Evolutionary conservation across 2,797 vertebrate species (phyloP).

Genomic region (Myotis pilosus): DNA sequence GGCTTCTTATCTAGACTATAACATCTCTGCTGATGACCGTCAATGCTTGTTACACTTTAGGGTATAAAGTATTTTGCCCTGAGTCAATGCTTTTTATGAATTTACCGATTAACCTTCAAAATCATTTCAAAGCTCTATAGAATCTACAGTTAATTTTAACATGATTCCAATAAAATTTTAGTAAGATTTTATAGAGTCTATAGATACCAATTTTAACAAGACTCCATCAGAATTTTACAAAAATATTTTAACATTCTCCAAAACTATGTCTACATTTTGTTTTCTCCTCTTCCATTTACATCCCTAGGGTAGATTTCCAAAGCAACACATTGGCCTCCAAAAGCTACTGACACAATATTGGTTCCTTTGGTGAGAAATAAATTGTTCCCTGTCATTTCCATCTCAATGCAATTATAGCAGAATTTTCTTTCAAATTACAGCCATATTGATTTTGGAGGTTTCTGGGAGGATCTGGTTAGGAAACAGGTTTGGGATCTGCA

Average conservation of each 20-base stretch:
- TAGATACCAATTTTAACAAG: not conserved
- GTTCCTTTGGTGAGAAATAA: not conserved
- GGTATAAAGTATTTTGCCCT: not conserved
- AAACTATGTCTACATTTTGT: not conserved
- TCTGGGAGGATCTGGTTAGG: not conserved
- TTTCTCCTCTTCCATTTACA: not conserved
- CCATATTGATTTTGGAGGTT: not conserved
- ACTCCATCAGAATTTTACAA: not conserved
- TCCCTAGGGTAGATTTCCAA: not conserved
- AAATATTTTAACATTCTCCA: not conserved
- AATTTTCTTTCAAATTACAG: not conserved
- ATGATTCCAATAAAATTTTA: not conserved
- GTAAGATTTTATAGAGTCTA: not conserved
- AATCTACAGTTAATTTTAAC: not conserved
- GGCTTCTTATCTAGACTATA: not conserved
- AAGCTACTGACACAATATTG: not conserved
- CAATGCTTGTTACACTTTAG: not conserved
- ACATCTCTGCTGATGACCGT: not conserved
- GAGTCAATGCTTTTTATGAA: not conserved
- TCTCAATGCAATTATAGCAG: not conserved
- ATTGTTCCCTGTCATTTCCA: not conserved
- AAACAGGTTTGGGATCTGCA: not conserved
- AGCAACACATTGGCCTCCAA: not conserved
- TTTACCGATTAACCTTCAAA: constrained; percentile 10
- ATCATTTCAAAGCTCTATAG: not conserved